Base-by-base conservation (phyloP, 1,140 invertebrate species). In the Drosophila eugracilis region DNA sequence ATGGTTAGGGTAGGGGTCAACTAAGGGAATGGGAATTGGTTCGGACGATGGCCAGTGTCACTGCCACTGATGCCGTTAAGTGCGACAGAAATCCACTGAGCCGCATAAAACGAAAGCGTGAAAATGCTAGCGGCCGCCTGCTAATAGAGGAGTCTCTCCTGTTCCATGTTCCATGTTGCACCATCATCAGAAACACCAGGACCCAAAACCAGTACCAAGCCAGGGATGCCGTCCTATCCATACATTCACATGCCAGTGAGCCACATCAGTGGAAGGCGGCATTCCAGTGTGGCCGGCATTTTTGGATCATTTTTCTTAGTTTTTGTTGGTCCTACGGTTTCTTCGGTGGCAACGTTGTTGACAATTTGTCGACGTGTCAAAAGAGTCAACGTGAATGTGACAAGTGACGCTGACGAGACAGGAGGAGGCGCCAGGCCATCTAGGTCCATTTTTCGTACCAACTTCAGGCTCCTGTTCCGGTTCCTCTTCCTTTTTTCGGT, bases 291-390 rank as follows among this genome's bases (percentile, higher is more conserved):
- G 54, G 54, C 34, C 63, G 34, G 54, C 67, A 73, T 62, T 60
- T 59, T 73, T 81, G 67, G 36, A 53, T 62, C 52, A 58, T 60
- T 67, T 58, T 32, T 58, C 78, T 67, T 79, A 60, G 60, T 65
- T 70, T 57, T 47, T 65, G 59, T 67, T 62, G 54, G 39, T 12
- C 22, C 28, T 57, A 62, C 19, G 53, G 75, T 52, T 78, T 57
- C 78, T 84, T 57, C 77, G 71, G 59, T 70, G 77, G 81, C 76
- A 85, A 69, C 81, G 73, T 75, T 86, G 81, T 86, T 86, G 83
- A 86, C 81, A 86, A 86, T 86, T 86, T 86, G 81, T 88, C 83
- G 81, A 86, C 81, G 74, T 88, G 81, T 86, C 81, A 86, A 54
- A 74, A 59, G 69, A 85, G 76, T 85, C 80, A 84, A 84, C 80